These are phyloP conservation scores for Mizuhopecten yessoensis DNA, from an alignment of 1,140 invertebrate genomes.

Conservation along the genomic window DNA sequence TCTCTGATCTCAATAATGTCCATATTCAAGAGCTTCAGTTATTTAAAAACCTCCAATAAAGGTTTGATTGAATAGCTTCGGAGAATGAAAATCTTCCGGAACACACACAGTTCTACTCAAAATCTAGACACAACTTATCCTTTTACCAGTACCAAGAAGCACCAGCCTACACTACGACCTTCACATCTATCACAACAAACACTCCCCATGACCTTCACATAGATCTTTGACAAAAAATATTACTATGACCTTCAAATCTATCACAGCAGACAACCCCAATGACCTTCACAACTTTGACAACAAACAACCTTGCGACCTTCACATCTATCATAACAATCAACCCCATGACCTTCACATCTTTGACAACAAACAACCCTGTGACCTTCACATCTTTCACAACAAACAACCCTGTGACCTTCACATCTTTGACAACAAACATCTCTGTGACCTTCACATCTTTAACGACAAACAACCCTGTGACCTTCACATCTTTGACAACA, in stretches of 20 bases:
- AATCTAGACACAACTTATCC: not conserved
- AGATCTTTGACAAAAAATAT: not conserved
- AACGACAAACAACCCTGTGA: not conserved
- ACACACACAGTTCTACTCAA: not conserved
- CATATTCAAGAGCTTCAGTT: not conserved
- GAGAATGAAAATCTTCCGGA: not conserved
- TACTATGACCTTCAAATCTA: not conserved
- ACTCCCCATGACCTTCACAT: not conserved
- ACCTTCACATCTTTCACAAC: not conserved
- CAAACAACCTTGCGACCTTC: not conserved
- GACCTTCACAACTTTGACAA: not conserved
- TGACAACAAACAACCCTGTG: not conserved
- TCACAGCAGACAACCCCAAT: not conserved
- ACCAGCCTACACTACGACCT: no score
- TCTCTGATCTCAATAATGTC: not conserved
- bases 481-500: not conserved
- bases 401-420: not conserved
- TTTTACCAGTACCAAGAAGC: no score
- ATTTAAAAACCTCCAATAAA: not conserved
- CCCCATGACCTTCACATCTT: not conserved
- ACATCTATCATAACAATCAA: not conserved
- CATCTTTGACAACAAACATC: not conserved
- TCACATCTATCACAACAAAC: no score
- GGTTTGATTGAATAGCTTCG: not conserved
- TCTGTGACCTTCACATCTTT: not conserved